Evolutionary conservation across 2,888 invertebrate species (phyloP), one percentile per base, ranked within the genome.

Genomic region (Dugesia japonica): DNA sequence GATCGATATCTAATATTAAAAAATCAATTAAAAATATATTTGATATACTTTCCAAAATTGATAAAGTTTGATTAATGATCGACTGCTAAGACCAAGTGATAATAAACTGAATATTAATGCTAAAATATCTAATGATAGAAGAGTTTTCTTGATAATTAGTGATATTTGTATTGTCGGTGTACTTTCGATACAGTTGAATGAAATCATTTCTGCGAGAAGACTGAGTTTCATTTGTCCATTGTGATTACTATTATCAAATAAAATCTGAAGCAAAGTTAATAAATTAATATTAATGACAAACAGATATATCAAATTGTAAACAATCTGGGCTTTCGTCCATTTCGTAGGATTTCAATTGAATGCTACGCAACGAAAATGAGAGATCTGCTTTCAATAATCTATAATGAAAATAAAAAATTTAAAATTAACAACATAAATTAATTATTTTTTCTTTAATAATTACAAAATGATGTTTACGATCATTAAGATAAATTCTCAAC

Each of bases 271-370:
- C n/a, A n/a, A n/a, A n/a, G n/a, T n/a, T n/a, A n/a, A n/a, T n/a
- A n/a, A n/a, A n/a, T n/a, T n/a, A n/a, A n/a, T n/a, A n/a, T n/a
- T n/a, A 56, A 20, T 20, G 33, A 80, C 81, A 83, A 81, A 87
- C 87, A 79, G 86, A 86, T 31, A 94, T 87, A 84, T 91, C 89
- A 83, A 94, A 92, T 81, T 88, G 87, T 83, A 91, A 94, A 84
- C 95, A 95, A 85, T 94, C 93, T 0, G 95, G 94, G 0, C 91
- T 90, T 28, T 91, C 90, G 71, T 91, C 89, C 0, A 91, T 90
- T 0, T 92, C 90, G 0, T 91, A 90, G 0, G 91, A 89, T 85
- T 92, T 90, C 79, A 95, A 89, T 84, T 93, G 92, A 0, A 94
- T 90, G 0, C 94, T 92, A 85, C 91, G 92, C 0, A 95, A 84